phyloP scores from a whole-genome alignment of 2,113 vertebrate genomes.

The Lepisosteus osseus region DNA sequence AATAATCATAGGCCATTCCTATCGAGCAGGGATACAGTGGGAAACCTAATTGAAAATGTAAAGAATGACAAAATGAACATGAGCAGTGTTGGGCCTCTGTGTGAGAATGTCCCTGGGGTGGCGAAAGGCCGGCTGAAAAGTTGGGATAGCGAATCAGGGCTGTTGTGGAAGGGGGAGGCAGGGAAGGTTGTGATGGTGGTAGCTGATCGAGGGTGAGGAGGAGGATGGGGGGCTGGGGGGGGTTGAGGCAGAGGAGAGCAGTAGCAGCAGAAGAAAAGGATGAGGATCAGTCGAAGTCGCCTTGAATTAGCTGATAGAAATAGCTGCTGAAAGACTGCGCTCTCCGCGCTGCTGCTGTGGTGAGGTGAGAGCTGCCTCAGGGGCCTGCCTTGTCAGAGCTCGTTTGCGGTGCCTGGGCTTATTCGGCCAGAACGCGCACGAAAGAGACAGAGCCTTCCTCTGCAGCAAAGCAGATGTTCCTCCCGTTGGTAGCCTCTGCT shows the following conservation, averaged over 20 bases:
- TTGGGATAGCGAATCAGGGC: neutral
- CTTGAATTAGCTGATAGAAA: conserved; percentile 76
- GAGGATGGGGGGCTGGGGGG: neutral
- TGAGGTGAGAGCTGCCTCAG: conserved; percentile 61
- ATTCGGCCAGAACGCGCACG: conserved; percentile 60
- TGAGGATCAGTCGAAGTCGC: conserved; percentile 65
- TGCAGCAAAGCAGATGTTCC: conserved; percentile 85
- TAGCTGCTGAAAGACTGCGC: conserved; percentile 56
- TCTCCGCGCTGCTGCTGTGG: conserved; percentile 37
- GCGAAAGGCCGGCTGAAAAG: neutral
- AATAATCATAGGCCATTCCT: too few species aligned
- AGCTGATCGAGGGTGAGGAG: neutral
- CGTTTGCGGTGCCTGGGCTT: conserved; percentile 52
- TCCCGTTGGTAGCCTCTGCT: conserved; percentile 76
- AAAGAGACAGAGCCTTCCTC: conserved; percentile 57
- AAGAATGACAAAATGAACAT: conserved; percentile 2
- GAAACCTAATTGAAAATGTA: conserved; percentile 3
- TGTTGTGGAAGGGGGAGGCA: neutral
- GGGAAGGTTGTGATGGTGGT: neutral
- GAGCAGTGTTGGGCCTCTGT: neutral
- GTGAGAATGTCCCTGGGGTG: neutral
- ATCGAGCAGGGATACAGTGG: neutral
- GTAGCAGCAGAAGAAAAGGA: conserved; percentile 50
- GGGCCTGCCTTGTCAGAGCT: conserved; percentile 69
- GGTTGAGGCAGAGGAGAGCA: conserved; percentile 36